Evolutionary conservation across 2,797 vertebrate genomes (phyloP).

Genomic region (Artibeus jamaicensis): DNA sequence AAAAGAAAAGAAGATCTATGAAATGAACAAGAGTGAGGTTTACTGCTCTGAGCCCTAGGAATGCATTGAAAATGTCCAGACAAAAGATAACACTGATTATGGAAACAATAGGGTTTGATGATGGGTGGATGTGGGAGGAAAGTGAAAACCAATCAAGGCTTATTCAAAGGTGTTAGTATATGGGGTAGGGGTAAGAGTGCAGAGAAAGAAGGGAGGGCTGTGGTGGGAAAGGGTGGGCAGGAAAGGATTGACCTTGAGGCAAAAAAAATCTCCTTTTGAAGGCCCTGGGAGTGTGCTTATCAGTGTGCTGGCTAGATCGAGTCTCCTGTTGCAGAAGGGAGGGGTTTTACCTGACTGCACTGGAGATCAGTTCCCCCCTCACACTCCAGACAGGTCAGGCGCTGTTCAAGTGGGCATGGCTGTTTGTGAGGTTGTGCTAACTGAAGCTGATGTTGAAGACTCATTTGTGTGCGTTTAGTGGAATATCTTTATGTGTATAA

Average conservation of each 20-base stretch:
- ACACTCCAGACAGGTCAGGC: not conserved
- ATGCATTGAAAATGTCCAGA: not conserved
- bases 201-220: rapidly evolving
- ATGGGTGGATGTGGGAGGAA: not conserved
- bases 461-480: not conserved
- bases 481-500: not conserved
- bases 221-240: not conserved
- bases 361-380: not conserved
- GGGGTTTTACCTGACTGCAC: not conserved
- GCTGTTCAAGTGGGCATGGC: not conserved
- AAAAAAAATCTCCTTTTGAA: not conserved
- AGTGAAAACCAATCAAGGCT: not conserved
- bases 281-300: not conserved
- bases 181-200: rapidly evolving
- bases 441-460: not conserved
- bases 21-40: not conserved
- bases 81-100: not conserved
- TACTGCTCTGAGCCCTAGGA: not conserved
- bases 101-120: not conserved
- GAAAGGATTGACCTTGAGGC: not conserved
- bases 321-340: not conserved
- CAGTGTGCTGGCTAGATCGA: not conserved
- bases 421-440: not conserved
- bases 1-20: not conserved
- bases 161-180: no score